Percentiles rank a stretch among this genome's conserved stretches.
Conservation (phyloP, 2,797 vertebrate species). For the Danio choprae region DNA sequence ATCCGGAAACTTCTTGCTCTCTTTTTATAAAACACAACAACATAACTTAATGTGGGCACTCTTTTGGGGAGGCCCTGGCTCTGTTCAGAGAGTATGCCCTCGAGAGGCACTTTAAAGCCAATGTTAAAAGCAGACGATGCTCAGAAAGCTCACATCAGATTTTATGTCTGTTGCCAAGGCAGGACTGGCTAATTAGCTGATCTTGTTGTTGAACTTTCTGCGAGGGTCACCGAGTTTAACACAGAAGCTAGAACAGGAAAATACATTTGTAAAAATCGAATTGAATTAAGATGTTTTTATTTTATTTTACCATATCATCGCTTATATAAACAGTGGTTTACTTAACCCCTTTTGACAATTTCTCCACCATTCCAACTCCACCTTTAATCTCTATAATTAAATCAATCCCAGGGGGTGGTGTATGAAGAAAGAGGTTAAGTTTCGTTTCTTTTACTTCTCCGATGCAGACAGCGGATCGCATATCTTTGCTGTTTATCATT, state of each 20-base stretch:
- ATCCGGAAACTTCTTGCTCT: constrained; percentile 27
- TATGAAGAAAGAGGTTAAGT: background rate
- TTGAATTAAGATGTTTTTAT: too few relatives aligned
- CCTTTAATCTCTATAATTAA: constrained; percentile 25
- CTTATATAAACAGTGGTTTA: constrained; percentile 22
- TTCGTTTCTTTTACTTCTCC: background rate
- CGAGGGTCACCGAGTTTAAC: too few relatives aligned
- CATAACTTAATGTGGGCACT: constrained; percentile 50
- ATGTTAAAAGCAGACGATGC: constrained; percentile 43
- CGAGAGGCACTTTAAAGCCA: constrained; percentile 40
- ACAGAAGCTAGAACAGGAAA: too few relatives aligned
- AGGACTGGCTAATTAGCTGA: constrained; percentile 29
- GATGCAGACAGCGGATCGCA: background rate
- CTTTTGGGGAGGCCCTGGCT: constrained; percentile 10
- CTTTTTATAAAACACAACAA: constrained; percentile 23
- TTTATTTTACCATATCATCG: background rate
- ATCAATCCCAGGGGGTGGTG: constrained; percentile 12
- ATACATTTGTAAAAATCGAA: too few relatives aligned
- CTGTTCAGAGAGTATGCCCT: constrained; percentile 41
- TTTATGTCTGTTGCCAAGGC: constrained; percentile 30
- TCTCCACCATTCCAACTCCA: constrained; percentile 8
- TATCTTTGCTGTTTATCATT: background rate
- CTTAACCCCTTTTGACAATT: constrained; percentile 1
- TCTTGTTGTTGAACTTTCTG: constrained; percentile 20
- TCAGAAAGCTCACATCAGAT: constrained; percentile 29